phyloP scores from a whole-genome alignment of 2,888 invertebrate species.

The Lissocephala sabroskyi region DNA sequence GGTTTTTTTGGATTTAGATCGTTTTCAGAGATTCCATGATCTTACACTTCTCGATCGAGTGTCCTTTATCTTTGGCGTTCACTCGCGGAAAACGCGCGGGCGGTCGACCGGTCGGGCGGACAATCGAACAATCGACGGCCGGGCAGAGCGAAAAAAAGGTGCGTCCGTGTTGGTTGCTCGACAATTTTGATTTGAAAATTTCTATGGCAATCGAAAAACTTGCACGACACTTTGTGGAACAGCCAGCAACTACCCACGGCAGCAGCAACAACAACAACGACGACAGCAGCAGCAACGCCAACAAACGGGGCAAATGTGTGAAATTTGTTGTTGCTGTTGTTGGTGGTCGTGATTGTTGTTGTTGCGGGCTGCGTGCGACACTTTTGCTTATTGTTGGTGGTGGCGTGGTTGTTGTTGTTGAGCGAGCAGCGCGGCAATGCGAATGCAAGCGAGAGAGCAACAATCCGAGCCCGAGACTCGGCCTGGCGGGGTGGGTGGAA shows the following conservation, averaged over 20 bases:
- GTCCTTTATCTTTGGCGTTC: no score
- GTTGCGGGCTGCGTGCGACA: conserved; percentile 5
- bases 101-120: no score
- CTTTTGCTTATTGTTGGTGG: conserved; percentile 2
- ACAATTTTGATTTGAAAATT: conserved; percentile 63
- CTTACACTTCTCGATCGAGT: no score
- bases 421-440: conserved; percentile 16
- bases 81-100: no score
- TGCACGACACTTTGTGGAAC: conserved; percentile 57
- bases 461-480: no score
- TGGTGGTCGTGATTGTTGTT: conserved; percentile 23
- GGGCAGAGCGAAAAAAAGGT: conserved; percentile 6
- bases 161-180: conserved; percentile 63
- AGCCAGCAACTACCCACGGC: neutral
- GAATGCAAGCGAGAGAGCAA: neutral
- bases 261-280: conserved; percentile 17
- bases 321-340: conserved; percentile 49
- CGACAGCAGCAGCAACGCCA: no score
- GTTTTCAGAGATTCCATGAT: no score
- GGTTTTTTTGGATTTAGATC: no score
- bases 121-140: no score
- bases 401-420: neutral
- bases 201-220: conserved; percentile 56
- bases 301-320: conserved; percentile 36
- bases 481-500: neutral